Base-by-base conservation (phyloP, 2,888 invertebrate species). In the Eucriotettix oculatus region DNA sequence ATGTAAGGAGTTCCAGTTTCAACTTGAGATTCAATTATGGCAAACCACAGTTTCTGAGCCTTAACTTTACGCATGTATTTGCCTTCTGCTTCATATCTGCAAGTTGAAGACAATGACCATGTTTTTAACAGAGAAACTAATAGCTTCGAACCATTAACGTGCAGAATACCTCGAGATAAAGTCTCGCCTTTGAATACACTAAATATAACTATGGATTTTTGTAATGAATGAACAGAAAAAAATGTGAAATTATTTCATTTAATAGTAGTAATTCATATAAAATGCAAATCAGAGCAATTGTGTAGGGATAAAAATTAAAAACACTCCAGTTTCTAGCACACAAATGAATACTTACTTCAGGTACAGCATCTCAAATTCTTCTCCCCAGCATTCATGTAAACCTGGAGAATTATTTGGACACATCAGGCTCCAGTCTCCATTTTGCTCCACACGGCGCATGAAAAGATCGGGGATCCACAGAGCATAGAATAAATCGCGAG, bases 1-100 rank as follows among this genome's bases (percentile, higher is more conserved):
- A 99, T 97, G 72, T 94, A 99, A 0, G 99, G 99, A 9, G 92
- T 94, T 14, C 98, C 99, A 1, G 98, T 98, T 79, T 99, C 99
- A 5, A 94, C 90, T 76, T 97, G 96, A 0, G 96, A 84, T 70
- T 92, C 89, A 63, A 96, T 85, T 64, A 99, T 91, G 52, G 94
- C 91, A 69, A 87, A 87, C 97, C 97, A 99, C 52, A 99, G 73
- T 62, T 86, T 77, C 72, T 92, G 90, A 0, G 99, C 99, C 63
- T 82, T 81, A 16, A 83, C 73, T 58, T 66, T 65, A 40, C 81
- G 82, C 29, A 71, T 76, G 68, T 77, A 90, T 42, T 81, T 76
- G 1, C 86, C 86, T 70, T 87, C 87, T n/a, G 76, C 72, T 75
- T 97, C 97, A 72, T 97, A 96, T 68, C 81, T 81, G 64, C 59